Evolutionary conservation across 1,140 invertebrate species (phyloP), one percentile per base, ranked within the genome.

Genomic region (Diploscapter pachys): DNA sequence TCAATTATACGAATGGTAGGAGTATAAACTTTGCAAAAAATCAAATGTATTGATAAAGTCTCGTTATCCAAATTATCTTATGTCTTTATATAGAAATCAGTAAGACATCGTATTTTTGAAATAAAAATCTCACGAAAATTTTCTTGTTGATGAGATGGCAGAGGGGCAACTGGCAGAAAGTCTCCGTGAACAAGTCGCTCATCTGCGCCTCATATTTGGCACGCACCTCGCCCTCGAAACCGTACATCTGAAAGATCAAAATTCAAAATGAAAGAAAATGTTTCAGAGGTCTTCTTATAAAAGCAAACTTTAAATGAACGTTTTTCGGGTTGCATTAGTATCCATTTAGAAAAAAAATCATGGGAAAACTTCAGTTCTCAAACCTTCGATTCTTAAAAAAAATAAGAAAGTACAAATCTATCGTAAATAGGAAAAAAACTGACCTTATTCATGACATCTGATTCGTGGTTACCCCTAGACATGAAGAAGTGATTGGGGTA

Each of bases 381-480:
- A 31, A 31, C 31, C 31, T 31, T 31, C 31, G 31, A 31, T 31
- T 31, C 31, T 31, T 31, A 0, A 31, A 31, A 31, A 31, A 31
- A 11, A 59, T 59, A 59, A 11, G 57, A 31, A 11, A 59, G 9
- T 59, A 59, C 57, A 59, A 59, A 11, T 59, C 63, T 6, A 48
- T 5, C 8, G 31, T 5, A 13, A 5, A 64, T 8, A 13, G 13
- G 2, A 64, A 8, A 51, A 68, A 53, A 68, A 53, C 52, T 5
- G 8, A 68, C 66, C 87, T 97, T 93, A 88, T 99, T 99, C 96
- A 99, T 99, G 11, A 92, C 95, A 48, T 92, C 90, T 82, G 93
- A 96, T 86, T 99, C 96, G 86, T 99, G 96, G 87, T 99, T 99
- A 54, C 95, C 96, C 90, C 96, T 90, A 0, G 95, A 93, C 92